phyloP scores from a whole-genome alignment of 2,797 vertebrate species.

The Alosa sapidissima region DNA sequence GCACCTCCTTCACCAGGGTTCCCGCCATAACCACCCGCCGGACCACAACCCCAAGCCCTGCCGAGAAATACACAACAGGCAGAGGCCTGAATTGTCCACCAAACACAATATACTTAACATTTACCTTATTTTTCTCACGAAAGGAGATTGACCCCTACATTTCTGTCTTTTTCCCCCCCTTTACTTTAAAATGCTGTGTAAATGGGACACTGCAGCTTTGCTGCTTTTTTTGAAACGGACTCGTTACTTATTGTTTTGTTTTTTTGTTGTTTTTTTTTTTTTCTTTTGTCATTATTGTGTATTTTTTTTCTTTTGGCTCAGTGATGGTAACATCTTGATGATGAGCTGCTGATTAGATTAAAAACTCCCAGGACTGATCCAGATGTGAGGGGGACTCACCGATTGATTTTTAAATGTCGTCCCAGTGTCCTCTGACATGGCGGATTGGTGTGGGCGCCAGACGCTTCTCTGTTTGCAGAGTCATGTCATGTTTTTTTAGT shows the following conservation, averaged over 20 bases:
- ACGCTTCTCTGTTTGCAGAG: background rate
- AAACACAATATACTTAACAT: conserved; percentile 21
- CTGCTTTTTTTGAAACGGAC: conserved; percentile 33
- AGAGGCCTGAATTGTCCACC: background rate
- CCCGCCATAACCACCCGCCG: conserved; percentile 26
- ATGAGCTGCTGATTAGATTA: conserved; percentile 10
- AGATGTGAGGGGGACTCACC: background rate
- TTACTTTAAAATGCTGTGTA: conserved; percentile 21
- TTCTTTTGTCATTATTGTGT: background rate
- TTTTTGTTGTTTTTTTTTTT: conserved; percentile 17
- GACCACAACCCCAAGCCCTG: conserved; percentile 18
- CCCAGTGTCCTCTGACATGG: conserved; percentile 1
- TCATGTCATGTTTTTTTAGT: background rate
- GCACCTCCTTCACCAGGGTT: conserved; percentile 38
- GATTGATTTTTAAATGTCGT: background rate
- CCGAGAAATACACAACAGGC: background rate
- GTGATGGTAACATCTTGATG: background rate
- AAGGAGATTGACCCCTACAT: conserved; percentile 21
- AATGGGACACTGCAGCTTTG: conserved; percentile 19
- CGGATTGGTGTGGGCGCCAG: background rate
- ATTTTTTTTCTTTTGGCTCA: conserved; percentile 4
- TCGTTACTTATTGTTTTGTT: conserved; percentile 31
- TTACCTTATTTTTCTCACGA: conserved; percentile 9
- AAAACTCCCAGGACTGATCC: conserved; percentile 9
- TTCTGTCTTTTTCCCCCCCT: background rate